These are phyloP conservation scores for Tinea semifulvella DNA, from an alignment of 2,888 invertebrate species.

Conservation along the genomic window DNA sequence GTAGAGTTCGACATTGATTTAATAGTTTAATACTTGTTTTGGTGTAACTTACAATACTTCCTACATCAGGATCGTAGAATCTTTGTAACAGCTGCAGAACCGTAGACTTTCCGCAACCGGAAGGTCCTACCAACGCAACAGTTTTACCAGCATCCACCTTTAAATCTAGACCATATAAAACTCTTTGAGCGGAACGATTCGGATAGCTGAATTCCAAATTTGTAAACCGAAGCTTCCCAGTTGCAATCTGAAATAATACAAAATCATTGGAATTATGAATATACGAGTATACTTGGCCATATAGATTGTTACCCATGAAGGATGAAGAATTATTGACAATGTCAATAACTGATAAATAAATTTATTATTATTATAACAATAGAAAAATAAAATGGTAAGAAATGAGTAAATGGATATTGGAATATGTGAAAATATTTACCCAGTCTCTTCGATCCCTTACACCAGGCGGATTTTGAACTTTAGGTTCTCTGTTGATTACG, in stretches of 20 bases:
- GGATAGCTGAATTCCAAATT: constrained; percentile 84
- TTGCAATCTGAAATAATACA: constrained; percentile 50
- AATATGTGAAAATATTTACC: no score
- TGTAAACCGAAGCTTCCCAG: constrained; percentile 73
- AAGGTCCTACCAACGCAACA: constrained; percentile 77
- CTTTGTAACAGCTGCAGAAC: constrained; percentile 80
- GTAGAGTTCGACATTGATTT: background rate
- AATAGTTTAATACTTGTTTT: background rate
- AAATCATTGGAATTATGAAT: no score
- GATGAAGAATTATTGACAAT: no score
- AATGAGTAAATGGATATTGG: no score
- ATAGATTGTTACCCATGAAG: no score
- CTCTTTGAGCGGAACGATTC: constrained; percentile 73
- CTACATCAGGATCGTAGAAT: constrained; percentile 79
- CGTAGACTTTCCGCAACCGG: constrained; percentile 85
- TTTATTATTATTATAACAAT: no score
- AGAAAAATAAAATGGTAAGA: no score
- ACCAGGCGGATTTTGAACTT: constrained; percentile 38
- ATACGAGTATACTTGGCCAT: no score
- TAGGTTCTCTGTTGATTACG: constrained; percentile 40
- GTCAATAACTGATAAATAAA: no score
- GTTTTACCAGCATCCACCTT: constrained; percentile 75
- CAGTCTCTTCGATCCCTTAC: constrained; percentile 37
- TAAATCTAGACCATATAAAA: constrained; percentile 75
- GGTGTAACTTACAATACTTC: constrained; percentile 50